Conservation (phyloP, 2,888 invertebrate species). For the Aricia artaxerxes region DNA sequence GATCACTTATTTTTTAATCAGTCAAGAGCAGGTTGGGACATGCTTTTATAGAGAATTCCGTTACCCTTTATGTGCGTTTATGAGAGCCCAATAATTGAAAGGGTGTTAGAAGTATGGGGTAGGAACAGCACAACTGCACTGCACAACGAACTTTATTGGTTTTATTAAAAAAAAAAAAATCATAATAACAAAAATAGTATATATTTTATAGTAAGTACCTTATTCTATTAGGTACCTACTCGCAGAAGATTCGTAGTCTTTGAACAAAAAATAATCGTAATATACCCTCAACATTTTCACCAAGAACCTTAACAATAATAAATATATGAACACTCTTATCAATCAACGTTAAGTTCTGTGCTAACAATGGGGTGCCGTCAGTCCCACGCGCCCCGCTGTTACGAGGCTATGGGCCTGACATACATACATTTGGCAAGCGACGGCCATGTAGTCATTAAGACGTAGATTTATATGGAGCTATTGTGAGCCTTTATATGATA, state of each 20-base stretch:
- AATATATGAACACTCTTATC: constrained; percentile 17
- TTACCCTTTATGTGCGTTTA: background rate
- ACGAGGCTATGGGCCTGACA: constrained; percentile 18
- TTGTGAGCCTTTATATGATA: background rate
- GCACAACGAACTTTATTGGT: background rate
- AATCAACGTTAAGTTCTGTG: constrained; percentile 23
- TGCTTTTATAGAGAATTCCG: background rate
- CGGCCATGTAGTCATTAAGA: constrained; percentile 3
- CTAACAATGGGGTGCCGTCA: constrained; percentile 26
- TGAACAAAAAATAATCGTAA: background rate
- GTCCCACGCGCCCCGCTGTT: constrained; percentile 23
- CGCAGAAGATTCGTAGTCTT: too few relatives aligned
- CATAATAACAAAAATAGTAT: too few relatives aligned
- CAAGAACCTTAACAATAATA: background rate
- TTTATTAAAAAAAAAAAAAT: background rate
- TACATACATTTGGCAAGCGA: constrained; percentile 30
- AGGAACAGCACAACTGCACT: too few relatives aligned
- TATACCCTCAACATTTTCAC: background rate
- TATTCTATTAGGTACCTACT: too few relatives aligned
- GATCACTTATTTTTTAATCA: constrained; percentile 2
- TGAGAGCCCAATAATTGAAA: background rate
- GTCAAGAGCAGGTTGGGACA: background rate
- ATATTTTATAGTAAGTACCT: background rate
- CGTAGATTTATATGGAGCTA: constrained; percentile 8
- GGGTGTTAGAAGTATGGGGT: background rate